These are phyloP conservation scores for Drosophila grimshawi DNA, from an alignment of 1,140 invertebrate genomes.

Conservation along the genomic window DNA sequence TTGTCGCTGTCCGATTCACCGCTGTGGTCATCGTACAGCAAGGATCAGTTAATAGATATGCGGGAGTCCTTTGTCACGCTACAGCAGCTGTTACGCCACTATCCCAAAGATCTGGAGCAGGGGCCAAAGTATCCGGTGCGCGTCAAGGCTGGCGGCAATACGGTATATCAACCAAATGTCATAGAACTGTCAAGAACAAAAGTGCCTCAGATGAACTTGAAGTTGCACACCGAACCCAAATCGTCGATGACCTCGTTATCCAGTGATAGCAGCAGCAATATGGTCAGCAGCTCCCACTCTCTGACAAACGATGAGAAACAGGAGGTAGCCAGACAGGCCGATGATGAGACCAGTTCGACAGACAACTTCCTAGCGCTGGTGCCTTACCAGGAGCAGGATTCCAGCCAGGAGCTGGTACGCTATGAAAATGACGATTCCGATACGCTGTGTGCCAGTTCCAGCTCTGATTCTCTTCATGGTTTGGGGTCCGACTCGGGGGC, in stretches of 20 bases:
- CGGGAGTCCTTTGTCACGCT: constrained; percentile 53
- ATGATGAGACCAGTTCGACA: not conserved
- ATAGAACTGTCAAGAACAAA: not conserved
- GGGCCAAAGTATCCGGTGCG: constrained; percentile 8
- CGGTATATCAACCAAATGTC: not conserved
- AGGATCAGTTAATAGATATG: constrained; percentile 49
- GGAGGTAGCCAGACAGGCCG: not conserved
- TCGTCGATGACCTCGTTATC: not conserved
- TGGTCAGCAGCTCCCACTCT: not conserved
- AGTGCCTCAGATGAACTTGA: not conserved
- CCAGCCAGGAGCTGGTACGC: constrained; percentile 29
- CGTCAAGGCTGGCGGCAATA: constrained; percentile 55
- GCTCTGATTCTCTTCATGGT: not conserved
- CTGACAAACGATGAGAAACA: not conserved
- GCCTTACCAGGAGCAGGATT: constrained; percentile 22
- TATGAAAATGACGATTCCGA: not conserved
- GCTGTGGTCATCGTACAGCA: constrained; percentile 33
- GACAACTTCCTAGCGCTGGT: constrained; percentile 39
- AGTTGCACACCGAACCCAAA: not conserved
- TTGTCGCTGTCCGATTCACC: constrained; percentile 49
- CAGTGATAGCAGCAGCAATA: not conserved
- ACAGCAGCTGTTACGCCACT: constrained; percentile 35
- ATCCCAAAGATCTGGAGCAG: not conserved
- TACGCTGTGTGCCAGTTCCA: not conserved
- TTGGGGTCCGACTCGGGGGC: not conserved